Base-by-base conservation (phyloP, 2,113 vertebrate species). In the Gambusia affinis region DNA sequence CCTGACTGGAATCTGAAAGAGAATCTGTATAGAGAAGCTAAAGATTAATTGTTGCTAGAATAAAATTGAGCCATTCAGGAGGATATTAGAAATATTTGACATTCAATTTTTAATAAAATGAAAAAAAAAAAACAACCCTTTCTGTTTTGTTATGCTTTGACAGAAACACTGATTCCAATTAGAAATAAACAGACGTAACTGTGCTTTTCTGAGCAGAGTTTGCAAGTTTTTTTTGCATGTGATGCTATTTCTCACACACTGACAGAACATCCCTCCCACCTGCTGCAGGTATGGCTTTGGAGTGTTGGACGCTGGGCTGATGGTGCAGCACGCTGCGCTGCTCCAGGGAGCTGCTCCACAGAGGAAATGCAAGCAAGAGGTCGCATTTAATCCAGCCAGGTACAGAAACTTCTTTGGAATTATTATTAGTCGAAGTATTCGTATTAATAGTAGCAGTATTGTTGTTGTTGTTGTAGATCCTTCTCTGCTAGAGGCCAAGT, bases 261-360 rank as follows among this genome's bases (percentile, higher is more conserved):
- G 37, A 47, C 67, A 64, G 19, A 69, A 71, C n/a, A 44, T 57
- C 31, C 54, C 47, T 30, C n/a, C 12, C 57, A 31, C 60, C 69
- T 78, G 57, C 76, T 78, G 62, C 84, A 92, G 90, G 74, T 92
- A 84, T 61, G 92, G 91, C 27, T 92, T 92, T 79, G 90, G 90
- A 60, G 47, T 94, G 70, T 67, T 93, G 60, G 91, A 92, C 67
- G 92, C 88, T 24, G 92, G 75, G 51, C 83, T 92, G 73, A 88
- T 93, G 89, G 91, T 94, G 35, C 87, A 94, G 83, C 88, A 89
- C 76, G 87, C 91, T 2, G 6, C 87, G 11, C 61, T 31, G 27
- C 90, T 92, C 65, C 35, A 77, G 54, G 54, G 61, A 2, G 73
- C 78, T 64, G 17, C 57, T 24, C 77, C 79, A 7, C 88, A 89